Conservation (phyloP, 2,888 invertebrate genomes). For the Mystacides longicornis region DNA sequence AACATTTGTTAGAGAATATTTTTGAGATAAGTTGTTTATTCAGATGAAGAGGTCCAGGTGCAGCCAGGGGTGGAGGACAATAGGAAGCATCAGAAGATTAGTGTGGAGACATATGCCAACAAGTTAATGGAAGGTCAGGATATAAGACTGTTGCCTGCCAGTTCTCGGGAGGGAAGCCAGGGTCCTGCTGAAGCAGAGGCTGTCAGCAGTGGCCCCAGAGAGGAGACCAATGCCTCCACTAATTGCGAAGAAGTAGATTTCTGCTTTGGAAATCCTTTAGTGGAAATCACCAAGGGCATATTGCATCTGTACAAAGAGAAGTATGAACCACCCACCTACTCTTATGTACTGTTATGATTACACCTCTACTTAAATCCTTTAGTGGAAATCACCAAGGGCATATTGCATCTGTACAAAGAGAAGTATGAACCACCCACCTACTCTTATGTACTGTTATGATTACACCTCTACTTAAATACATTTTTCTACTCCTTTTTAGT, state of each 20-base stretch:
- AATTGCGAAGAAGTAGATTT: constrained; percentile 59
- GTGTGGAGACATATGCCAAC: constrained; percentile 72
- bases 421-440: constrained; percentile 55
- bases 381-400: constrained; percentile 94
- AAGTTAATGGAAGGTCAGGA: constrained; percentile 49
- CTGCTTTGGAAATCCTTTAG: constrained; percentile 93
- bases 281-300: constrained; percentile 94
- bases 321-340: constrained; percentile 61
- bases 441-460: neutral
- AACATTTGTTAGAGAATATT: too few relatives aligned
- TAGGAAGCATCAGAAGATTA: constrained; percentile 50
- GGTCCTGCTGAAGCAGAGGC: constrained; percentile 2
- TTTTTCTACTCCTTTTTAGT: too few relatives aligned
- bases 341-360: neutral
- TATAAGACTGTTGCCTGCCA: constrained; percentile 53
- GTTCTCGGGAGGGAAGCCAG: constrained; percentile 44
- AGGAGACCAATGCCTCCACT: neutral
- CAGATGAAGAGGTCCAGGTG: constrained; percentile 4
- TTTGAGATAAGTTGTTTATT: too few relatives aligned
- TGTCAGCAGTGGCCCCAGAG: constrained; percentile 11
- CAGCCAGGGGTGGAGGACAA: constrained; percentile 44
- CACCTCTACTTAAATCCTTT: constrained; percentile 62
- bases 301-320: constrained; percentile 96
- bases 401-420: constrained; percentile 94
- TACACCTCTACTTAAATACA: too few relatives aligned